A percentile compares a stretch with the other conserved stretches of the same genome.
These are phyloP conservation scores for Bugulina stolonifera DNA, from an alignment of 2,888 invertebrate species.

Conservation along the genomic window DNA sequence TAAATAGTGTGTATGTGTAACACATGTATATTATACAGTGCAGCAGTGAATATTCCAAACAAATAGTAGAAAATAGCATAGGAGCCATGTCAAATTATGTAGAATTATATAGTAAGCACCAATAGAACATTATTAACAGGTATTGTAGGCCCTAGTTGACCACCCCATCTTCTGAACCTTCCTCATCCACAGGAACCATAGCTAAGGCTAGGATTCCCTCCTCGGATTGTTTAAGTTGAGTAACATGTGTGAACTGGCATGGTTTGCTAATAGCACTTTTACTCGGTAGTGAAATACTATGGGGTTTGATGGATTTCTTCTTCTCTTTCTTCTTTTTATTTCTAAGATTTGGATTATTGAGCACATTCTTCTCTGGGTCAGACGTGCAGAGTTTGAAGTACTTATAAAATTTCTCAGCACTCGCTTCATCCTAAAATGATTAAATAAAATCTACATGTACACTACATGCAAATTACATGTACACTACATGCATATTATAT, in stretches of 20 bases:
- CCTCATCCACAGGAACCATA: constrained; percentile 10
- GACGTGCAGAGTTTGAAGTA: constrained; percentile 7
- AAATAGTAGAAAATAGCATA: no score
- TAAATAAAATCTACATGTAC: background rate
- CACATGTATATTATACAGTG: no score
- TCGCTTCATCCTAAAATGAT: constrained; percentile 11
- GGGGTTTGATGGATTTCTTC: constrained; percentile 15
- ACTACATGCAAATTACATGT: background rate
- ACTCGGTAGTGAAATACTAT: background rate
- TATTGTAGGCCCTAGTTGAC: background rate
- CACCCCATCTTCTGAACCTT: constrained; percentile 4
- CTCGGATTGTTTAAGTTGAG: constrained; percentile 23
- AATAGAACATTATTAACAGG: background rate
- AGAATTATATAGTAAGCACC: background rate
- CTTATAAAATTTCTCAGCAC: background rate
- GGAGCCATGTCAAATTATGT: no score
- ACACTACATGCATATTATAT: no score
- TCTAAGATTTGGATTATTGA: constrained; percentile 11
- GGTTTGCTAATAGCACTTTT: constrained; percentile 22
- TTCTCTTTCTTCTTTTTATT: constrained; percentile 24
- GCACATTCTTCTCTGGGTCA: constrained; percentile 22
- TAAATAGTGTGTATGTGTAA: no score
- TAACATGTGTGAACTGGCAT: constrained; percentile 22
- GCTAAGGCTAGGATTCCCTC: constrained; percentile 17
- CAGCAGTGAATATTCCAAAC: no score